Evolutionary conservation across 2,113 vertebrate species (phyloP).

Genomic region (Hiodon alosoides): DNA sequence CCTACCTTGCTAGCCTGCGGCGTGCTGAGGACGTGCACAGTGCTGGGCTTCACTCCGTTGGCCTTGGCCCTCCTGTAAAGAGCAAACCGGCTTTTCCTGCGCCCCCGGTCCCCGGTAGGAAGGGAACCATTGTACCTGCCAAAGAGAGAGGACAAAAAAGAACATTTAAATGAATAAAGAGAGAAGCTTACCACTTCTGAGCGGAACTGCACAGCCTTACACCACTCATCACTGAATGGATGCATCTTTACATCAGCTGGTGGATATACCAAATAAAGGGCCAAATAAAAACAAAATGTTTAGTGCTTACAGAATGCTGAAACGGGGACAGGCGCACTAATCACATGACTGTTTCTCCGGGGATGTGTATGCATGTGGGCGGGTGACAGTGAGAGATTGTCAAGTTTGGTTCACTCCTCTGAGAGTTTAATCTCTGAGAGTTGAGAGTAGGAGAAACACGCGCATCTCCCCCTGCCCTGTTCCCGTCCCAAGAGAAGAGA

Average conservation of each 20-base stretch:
- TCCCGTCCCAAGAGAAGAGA: too few species aligned
- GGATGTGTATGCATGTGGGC: too few species aligned
- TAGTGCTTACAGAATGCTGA: too few species aligned
- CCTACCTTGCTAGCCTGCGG: constrained; percentile 90
- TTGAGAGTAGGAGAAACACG: too few species aligned
- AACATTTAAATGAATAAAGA: background rate
- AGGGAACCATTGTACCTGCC: constrained; percentile 96
- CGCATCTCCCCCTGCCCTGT: too few species aligned
- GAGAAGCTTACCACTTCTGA: background rate
- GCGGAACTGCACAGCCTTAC: background rate
- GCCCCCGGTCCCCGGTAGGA: constrained; percentile 87
- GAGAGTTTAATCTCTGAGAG: too few species aligned
- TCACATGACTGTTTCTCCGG: too few species aligned
- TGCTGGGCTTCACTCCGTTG: constrained; percentile 93
- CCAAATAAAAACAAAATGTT: too few species aligned
- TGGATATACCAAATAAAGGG: background rate
- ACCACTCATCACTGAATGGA: background rate
- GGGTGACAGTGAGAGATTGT: too few species aligned
- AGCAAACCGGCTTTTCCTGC: constrained; percentile 95
- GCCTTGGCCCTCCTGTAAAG: constrained; percentile 84
- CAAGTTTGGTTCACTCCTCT: too few species aligned
- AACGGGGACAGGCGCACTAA: too few species aligned
- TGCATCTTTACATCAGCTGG: background rate
- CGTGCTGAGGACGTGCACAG: constrained; percentile 89
- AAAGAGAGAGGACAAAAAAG: background rate